Evolutionary conservation across 1,140 invertebrate genomes (phyloP), one percentile per base, ranked within the genome.

Genomic region (Drosophila ambigua): DNA sequence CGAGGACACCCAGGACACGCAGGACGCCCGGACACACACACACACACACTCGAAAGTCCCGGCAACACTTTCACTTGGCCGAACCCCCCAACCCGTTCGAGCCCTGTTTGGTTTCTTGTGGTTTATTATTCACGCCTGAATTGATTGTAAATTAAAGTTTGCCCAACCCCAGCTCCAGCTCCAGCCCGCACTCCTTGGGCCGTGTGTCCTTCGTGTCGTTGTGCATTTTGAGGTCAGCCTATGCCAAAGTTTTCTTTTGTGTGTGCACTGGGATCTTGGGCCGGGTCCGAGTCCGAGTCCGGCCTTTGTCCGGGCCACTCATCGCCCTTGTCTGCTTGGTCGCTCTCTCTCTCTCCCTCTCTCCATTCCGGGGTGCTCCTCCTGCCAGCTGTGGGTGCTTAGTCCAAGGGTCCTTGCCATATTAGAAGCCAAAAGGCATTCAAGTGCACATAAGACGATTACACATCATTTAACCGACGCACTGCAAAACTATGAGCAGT

Each of bases 71-170:
- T 87, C 83, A 88, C 82, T 87, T 20, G 49, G 48, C 11, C 35
- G 5, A 28, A 28, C 0, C 11, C 31, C 35, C 35, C 35, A 39
- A 39, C 35, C 35, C 35, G 11, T 39, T 39, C 35, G 11, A 2
- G 35, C 53, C 77, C 71, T 77, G 83, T 88, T 90, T 90, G 79
- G 87, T 91, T 91, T 88, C 85, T 91, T 91, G 90, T 91, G 90
- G 90, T 91, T 91, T 90, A 91, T 91, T 91, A 91, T 91, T 90
- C 80, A 88, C 90, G 90, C 90, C 90, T 91, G 90, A 91, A 91
- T 91, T 91, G 90, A 91, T 91, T 91, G 82, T 91, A 85, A 91
- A 91, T 91, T 90, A 91, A 91, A 91, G 90, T 90, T 90, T 90
- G 80, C 76, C 74, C 49, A 20, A 20, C 20, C 20, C 20, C 20